Evolutionary conservation across 1,140 invertebrate genomes (phyloP).

Genomic region (Ridgeia piscesae): DNA sequence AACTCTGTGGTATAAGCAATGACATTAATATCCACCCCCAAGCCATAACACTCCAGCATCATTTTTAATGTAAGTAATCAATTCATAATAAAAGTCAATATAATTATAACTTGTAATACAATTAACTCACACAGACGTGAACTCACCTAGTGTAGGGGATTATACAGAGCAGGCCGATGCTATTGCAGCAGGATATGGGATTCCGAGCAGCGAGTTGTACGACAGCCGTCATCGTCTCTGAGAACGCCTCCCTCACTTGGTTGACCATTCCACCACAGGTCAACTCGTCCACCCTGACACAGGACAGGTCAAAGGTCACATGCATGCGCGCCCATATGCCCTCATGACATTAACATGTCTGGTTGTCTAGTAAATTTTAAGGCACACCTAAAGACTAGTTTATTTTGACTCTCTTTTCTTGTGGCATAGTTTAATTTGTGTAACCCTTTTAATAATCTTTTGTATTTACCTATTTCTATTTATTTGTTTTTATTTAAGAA

Average conservation of each 20-base stretch:
- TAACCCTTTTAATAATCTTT: no score
- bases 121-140: slow-evolving; percentile 11
- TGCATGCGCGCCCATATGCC: neutral
- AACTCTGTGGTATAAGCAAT: no score
- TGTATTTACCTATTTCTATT: no score
- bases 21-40: no score
- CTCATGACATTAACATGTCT: no score
- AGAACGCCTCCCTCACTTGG: slow-evolving; percentile 53
- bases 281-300: slow-evolving; percentile 52
- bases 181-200: slow-evolving; percentile 54
- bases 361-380: no score
- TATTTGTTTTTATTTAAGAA: no score
- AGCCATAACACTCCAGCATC: no score
- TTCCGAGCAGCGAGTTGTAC: slow-evolving; percentile 52
- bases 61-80: no score
- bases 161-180: slow-evolving; percentile 55
- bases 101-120: slow-evolving; percentile 3
- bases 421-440: no score
- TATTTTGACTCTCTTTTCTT: no score
- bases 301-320: neutral
- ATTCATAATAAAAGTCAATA: neutral
- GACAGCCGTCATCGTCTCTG: slow-evolving; percentile 54
- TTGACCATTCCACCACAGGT: slow-evolving; percentile 54
- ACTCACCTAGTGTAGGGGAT: slow-evolving; percentile 55
- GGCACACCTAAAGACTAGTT: no score